Conservation (phyloP, 2,113 vertebrate genomes). For the Crotophaga sulcirostris region DNA sequence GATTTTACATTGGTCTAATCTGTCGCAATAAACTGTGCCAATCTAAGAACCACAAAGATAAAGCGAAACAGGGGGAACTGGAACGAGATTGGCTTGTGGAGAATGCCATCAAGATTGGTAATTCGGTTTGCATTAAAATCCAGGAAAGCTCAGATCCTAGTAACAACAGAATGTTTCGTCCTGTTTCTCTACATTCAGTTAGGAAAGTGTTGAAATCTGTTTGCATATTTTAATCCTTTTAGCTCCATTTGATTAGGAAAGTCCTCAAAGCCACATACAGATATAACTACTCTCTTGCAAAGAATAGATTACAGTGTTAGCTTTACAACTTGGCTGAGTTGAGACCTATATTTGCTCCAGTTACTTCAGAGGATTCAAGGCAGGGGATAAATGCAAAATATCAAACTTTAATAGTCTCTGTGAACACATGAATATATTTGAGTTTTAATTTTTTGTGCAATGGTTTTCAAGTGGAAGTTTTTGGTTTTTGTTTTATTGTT, state of each 20-base stretch:
- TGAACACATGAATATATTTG: neutral
- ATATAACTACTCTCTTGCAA: neutral
- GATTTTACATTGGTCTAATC: conserved; percentile 47
- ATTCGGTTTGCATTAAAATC: neutral
- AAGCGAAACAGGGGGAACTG: neutral
- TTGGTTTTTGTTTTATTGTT: neutral
- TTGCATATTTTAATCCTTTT: neutral
- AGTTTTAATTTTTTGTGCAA: neutral
- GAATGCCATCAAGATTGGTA: neutral
- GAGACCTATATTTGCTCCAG: neutral
- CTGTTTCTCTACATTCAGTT: neutral
- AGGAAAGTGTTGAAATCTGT: neutral
- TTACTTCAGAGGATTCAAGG: neutral
- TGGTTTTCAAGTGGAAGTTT: neutral
- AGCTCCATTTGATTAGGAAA: neutral
- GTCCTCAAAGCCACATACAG: neutral
- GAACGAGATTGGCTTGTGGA: neutral
- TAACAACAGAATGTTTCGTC: neutral
- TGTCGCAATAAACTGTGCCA: neutral
- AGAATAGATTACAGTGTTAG: neutral
- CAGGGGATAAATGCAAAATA: neutral
- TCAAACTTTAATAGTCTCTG: neutral
- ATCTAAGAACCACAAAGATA: neutral
- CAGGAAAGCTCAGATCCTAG: neutral
- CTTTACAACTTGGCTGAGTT: neutral